Base-by-base conservation (phyloP, 2,888 invertebrate species). In the Agrypnus murinus region DNA sequence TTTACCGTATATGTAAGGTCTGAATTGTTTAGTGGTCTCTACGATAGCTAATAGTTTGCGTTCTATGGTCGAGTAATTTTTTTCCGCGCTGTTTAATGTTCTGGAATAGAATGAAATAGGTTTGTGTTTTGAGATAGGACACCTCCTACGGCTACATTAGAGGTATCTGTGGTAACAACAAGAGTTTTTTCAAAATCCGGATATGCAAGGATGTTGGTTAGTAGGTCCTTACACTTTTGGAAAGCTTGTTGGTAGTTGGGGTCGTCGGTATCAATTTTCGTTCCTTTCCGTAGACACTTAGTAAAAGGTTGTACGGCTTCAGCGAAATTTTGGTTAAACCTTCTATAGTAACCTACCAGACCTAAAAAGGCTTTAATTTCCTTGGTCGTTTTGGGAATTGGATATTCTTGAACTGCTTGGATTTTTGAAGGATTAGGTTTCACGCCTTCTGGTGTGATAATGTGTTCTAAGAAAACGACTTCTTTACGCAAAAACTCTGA, bases 11-110 rank as follows among this genome's bases (percentile, higher is more conserved):
- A n/a, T n/a, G 19, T 2, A 7, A 50, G 50, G 17, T 63, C 50
- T 8, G 72, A 62, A 8, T 59, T 62, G 45, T 69, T 69, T 31
- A 72, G 34, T 3, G 65, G 46, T 50, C 60, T 53, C 45, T 65
- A 31, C 65, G 62, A 72, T 77, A 0, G 58, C 45, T 15, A 69
- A 40, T 0, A 69, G 72, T 65, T 72, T 72, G 34, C 70, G 72
- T 58, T 70, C 72, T 7, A 75, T 77, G 7, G 77, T 77, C 1
- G 66, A 74, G 38, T 77, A 76, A 46, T n/a, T n/a, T n/a, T n/a
- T n/a, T n/a, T n/a, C n/a, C n/a, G n/a, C n/a, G n/a, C n/a, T n/a
- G n/a, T n/a, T 78, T 25, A 77, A 48, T 4, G 75, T 77, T 50
- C 77, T 19, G 3, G 74, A 75, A 34, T 68, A 74, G 53, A 59